Base-by-base conservation (phyloP, 2,888 invertebrate genomes). In the Aspidiotus rigidus region DNA sequence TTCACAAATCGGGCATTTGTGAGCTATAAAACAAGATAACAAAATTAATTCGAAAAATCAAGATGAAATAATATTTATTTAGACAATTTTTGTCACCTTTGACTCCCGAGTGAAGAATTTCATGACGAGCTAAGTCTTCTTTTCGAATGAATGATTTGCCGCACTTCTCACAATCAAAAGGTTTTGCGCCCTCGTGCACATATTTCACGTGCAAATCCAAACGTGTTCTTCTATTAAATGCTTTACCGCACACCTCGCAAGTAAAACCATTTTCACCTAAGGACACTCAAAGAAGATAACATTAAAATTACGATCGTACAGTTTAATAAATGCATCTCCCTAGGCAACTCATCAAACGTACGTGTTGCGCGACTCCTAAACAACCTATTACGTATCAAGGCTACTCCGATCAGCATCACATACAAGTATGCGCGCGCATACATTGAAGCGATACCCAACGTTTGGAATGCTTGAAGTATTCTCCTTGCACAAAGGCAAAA, bases 161-260 rank as follows among this genome's bases (percentile, higher is more conserved):
- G 73, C 86, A 86, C 17, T 79, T 77, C 1, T 78, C 76, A 73
- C 86, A 86, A 49, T 79, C 78, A 74, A 83, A 80, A 1, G 85
- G 85, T 67, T 81, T 79, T 0, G 83, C 83, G 17, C 85, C 85
- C 75, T 85, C 83, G 73, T 86, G 86, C 64, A 84, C 81, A 74
- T 81, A 85, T 74, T 83, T 83, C 49, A 84, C 82, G 73, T 86
- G 86, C 62, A 78, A 72, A 69, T 74, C 70, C 74, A 79, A 75
- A n/a, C 79, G 76, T 7, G 77, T 79, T 73, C 80, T 80, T 1
- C 82, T 78, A 74, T 82, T 82, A 74, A 83, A 83, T 7, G 79
- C 77, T 73, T 81, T 80, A 73, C 79, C 78, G 73, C 85, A 86
- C 40, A 80, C 75, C 6, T 82, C 81, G 76, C 92, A 92, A 17